A percentile compares a stretch with the other conserved stretches of the same genome.
Evolutionary conservation across 2,888 invertebrate genomes (phyloP).

Genomic region (Siphonodentalium dalli): DNA sequence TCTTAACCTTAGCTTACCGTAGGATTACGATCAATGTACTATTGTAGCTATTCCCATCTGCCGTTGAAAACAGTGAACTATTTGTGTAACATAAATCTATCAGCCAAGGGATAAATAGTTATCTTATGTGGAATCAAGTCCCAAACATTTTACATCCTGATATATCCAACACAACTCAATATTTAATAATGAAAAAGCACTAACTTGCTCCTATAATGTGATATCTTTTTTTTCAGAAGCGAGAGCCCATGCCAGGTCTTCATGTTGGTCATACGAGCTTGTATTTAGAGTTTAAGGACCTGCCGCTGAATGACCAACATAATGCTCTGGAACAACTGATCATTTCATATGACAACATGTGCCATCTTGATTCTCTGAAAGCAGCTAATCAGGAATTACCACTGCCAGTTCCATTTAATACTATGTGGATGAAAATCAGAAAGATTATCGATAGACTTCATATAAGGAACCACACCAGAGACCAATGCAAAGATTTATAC

Average conservation of each 20-base stretch:
- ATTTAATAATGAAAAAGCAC: too few relatives aligned
- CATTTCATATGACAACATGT: constrained; percentile 15
- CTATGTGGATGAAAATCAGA: constrained; percentile 11
- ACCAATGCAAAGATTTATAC: constrained; percentile 5
- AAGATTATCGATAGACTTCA: constrained; percentile 15
- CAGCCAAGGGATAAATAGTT: too few relatives aligned
- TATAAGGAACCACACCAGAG: constrained; percentile 10
- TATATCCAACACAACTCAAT: too few relatives aligned
- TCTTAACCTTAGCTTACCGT: too few relatives aligned
- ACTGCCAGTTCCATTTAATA: constrained; percentile 5
- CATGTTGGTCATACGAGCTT: background rate
- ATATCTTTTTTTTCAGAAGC: constrained; percentile 9
- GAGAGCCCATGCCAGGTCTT: constrained; percentile 10
- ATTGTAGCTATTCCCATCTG: too few relatives aligned
- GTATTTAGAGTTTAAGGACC: constrained; percentile 1
- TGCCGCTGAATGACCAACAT: constrained; percentile 4
- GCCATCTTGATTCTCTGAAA: constrained; percentile 4
- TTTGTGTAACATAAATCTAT: too few relatives aligned
- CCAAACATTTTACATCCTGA: too few relatives aligned
- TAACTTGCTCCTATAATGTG: too few relatives aligned
- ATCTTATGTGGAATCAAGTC: too few relatives aligned
- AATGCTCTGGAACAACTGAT: background rate
- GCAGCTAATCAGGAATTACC: constrained; percentile 5
- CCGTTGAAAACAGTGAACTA: too few relatives aligned
- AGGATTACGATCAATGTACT: too few relatives aligned